Base-by-base conservation (phyloP, 2,113 vertebrate genomes). In the Serilophus lunatus region DNA sequence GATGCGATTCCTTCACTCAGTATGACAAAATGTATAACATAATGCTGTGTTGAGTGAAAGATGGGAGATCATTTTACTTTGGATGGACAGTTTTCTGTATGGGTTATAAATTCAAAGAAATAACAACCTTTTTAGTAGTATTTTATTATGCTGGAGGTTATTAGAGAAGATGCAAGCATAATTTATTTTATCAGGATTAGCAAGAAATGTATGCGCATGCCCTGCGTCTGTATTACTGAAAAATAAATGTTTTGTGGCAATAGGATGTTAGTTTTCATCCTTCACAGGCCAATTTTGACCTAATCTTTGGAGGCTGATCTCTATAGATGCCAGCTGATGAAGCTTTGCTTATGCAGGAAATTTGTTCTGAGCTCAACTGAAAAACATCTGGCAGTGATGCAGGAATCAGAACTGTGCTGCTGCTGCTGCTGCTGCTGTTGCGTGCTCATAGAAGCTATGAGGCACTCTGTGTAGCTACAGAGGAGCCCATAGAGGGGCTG, bases 321-420 rank as follows among this genome's bases (percentile, higher is more conserved):
- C 79, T 77, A 13, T 75, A 94, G 68, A 85, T 91, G 85, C 42
- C 63, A 82, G 75, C 90, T 82, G 78, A 96, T 91, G 87, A 92
- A 66, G 70, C 72, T 90, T 94, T 88, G 82, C 83, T 95, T 92
- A 82, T 93, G 68, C 60, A 86, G 66, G 71, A 96, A 81, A 51
- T 88, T 80, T 85, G 25, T 90, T 96, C 79, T 68, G 77, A 92
- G 60, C 68, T 91, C 81, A 91, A 69, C 65, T 96, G 81, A 91
- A 93, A 87, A 93, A 85, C 70, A 91, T 90, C 94, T 97, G 95
- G 71, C 74, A 92, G 71, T 64, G 82, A 59, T 88, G 90, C 72
- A 93, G 90, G 31, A 90, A 47, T 65, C 28, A 33, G 79, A 93
- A 60, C 79, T 63, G 0, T 47, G 54, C 61, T 81, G 57, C 83